Conservation (phyloP, 2,888 invertebrate species). For the Dolichopus griseipennis region DNA sequence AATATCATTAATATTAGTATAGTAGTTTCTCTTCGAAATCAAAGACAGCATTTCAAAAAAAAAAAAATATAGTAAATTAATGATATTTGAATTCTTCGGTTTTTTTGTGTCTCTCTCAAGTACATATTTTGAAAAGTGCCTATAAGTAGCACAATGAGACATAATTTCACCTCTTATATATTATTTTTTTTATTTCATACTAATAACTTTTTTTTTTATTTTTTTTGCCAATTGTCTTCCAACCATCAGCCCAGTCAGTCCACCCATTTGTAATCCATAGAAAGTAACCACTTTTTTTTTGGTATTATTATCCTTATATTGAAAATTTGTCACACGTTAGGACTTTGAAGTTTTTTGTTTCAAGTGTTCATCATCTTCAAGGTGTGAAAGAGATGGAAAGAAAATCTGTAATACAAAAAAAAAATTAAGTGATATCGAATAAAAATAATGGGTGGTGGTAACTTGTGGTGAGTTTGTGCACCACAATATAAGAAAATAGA, state of each 20-base stretch:
- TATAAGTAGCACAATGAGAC: not conserved
- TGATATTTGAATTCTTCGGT: not conserved
- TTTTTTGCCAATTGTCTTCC: too few relatives aligned
- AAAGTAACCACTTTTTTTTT: too few relatives aligned
- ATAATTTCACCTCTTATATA: too few relatives aligned
- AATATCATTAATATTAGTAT: not conserved
- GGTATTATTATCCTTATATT: not conserved
- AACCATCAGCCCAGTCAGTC: too few relatives aligned
- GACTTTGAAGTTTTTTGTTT: not conserved
- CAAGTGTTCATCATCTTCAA: not conserved
- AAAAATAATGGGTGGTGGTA: not conserved
- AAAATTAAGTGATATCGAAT: too few relatives aligned
- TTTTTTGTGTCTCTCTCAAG: not conserved
- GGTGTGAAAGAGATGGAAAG: too few relatives aligned
- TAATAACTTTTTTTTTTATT: not conserved
- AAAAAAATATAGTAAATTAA: not conserved
- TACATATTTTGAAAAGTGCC: not conserved
- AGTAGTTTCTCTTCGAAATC: too few relatives aligned
- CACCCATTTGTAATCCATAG: too few relatives aligned
- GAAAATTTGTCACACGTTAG: constrained; percentile 2
- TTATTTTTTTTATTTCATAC: not conserved
- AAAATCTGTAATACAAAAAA: not conserved
- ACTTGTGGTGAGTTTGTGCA: not conserved
- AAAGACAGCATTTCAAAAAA: too few relatives aligned
- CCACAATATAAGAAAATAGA: too few relatives aligned